phyloP scores from a whole-genome alignment of 1,140 invertebrate species.

The Aphis craccivora region DNA sequence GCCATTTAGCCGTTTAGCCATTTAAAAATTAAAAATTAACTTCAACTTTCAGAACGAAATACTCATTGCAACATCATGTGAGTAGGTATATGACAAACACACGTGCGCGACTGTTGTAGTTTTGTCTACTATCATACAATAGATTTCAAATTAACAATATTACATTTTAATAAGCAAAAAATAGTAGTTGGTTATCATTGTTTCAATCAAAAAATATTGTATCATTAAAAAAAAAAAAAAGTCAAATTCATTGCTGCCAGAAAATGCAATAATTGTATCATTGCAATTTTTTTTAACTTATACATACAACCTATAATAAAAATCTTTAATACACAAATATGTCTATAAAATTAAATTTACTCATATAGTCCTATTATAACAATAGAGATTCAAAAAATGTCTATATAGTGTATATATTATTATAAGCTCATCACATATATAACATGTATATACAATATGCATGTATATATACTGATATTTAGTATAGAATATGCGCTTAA shows the following conservation, averaged over 20 bases:
- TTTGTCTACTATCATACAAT: neutral
- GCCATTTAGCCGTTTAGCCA: too few relatives aligned
- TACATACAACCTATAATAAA: neutral
- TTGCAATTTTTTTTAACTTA: too few relatives aligned
- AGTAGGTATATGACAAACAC: too few relatives aligned
- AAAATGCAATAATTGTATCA: neutral
- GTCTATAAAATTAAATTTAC: too few relatives aligned
- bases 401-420: too few relatives aligned
- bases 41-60: neutral
- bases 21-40: neutral
- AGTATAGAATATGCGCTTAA: neutral
- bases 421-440: too few relatives aligned
- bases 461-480: too few relatives aligned
- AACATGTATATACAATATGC: too few relatives aligned
- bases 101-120: neutral
- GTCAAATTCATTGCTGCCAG: neutral
- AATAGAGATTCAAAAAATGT: too few relatives aligned
- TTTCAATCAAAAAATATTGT: too few relatives aligned
- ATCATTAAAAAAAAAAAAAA: neutral
- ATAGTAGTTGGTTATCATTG: neutral
- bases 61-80: neutral
- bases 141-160: too few relatives aligned
- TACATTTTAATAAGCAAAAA: neutral
- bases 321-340: neutral
- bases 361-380: too few relatives aligned